Evolutionary conservation across 2,113 vertebrate genomes (phyloP).

Genomic region (Neotragus moschatus): DNA sequence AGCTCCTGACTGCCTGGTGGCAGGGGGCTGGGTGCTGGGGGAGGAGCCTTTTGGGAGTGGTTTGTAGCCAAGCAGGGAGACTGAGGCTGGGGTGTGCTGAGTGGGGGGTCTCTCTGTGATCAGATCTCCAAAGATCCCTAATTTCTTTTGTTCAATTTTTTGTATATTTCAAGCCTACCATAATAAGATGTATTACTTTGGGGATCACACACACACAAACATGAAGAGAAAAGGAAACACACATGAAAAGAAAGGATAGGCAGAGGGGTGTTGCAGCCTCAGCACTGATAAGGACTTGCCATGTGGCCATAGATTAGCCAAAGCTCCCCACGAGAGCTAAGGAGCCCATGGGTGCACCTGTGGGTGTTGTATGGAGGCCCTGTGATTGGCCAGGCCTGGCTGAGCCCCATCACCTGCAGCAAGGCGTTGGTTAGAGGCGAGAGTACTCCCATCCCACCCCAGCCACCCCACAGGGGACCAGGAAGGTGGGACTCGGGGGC

Average conservation of each 20-base stretch:
- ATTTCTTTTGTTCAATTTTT: constrained; percentile 69
- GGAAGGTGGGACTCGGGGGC: neutral
- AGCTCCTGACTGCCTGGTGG: neutral
- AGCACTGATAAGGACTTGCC: neutral
- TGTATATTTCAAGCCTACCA: neutral
- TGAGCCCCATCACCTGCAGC: neutral
- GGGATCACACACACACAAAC: neutral
- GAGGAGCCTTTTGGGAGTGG: neutral
- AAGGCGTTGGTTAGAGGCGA: neutral
- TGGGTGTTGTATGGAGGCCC: neutral
- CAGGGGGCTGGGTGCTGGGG: neutral
- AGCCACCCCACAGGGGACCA: neutral
- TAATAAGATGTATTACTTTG: neutral
- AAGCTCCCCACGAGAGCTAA: neutral
- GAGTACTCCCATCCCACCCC: neutral
- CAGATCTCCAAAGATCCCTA: constrained; percentile 14
- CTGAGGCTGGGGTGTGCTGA: neutral
- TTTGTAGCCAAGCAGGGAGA: neutral
- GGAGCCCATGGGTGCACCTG: neutral
- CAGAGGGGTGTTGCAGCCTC: neutral
- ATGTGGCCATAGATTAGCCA: neutral
- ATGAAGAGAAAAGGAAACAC: neutral
- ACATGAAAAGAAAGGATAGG: neutral
- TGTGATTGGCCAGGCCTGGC: neutral
- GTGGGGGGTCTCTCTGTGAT: neutral